Evolutionary conservation across 2,797 vertebrate genomes (phyloP).

Genomic region (Gallinago nigripennis): DNA sequence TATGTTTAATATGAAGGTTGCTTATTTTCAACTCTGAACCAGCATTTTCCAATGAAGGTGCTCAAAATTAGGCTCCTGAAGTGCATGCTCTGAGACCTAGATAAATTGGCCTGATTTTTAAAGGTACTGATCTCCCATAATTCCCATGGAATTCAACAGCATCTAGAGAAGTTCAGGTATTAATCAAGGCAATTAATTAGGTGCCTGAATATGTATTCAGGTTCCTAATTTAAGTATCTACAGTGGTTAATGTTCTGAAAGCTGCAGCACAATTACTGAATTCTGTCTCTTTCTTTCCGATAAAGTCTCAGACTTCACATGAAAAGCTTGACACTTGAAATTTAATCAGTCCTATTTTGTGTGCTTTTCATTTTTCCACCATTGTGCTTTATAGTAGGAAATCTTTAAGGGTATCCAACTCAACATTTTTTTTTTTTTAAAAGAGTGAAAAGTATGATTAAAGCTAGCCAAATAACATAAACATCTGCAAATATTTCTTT

Average conservation of each 20-base stretch:
- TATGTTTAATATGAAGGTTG: not conserved
- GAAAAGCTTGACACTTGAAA: slow-evolving; percentile 1
- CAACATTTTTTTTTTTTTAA: not conserved
- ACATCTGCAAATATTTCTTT: not conserved
- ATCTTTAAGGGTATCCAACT: not conserved
- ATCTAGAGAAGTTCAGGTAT: slow-evolving; percentile 14
- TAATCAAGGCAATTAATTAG: slow-evolving; percentile 63
- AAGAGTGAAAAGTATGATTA: not conserved
- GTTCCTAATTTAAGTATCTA: slow-evolving; percentile 22
- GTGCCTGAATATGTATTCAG: slow-evolving; percentile 8
- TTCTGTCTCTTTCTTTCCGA: not conserved
- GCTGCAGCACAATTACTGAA: not conserved
- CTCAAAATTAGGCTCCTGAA: not conserved
- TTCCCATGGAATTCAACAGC: slow-evolving; percentile 24
- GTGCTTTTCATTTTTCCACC: not conserved
- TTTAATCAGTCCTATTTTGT: not conserved
- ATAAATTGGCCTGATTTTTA: slow-evolving; percentile 53
- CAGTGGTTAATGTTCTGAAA: slow-evolving; percentile 16
- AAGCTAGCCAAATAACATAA: not conserved
- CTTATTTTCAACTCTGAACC: not conserved
- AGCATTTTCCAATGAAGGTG: not conserved
- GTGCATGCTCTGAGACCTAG: slow-evolving; percentile 11
- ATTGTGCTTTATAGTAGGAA: not conserved
- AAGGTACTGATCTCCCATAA: not conserved
- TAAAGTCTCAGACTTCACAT: not conserved